Evolutionary conservation across 2,797 vertebrate genomes (phyloP), one percentile per base, ranked within the genome.

Genomic region (Myoxocephalus aenaeus): DNA sequence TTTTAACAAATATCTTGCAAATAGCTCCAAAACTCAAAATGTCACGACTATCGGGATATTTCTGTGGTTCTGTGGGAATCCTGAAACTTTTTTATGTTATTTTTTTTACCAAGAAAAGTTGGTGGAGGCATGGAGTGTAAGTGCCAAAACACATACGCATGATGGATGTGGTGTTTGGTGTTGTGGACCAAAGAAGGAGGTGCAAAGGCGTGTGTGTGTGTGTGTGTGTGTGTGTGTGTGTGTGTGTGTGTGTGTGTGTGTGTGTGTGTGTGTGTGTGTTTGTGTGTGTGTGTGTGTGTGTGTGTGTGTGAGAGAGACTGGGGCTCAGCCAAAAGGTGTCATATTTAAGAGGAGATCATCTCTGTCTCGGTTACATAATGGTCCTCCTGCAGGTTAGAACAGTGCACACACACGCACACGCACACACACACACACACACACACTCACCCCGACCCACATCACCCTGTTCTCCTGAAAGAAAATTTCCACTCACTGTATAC

Each of bases 401-500:
- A 34, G 34, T 1, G 1, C 34, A 34, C 34, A 34, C 34, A 34
- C 34, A 34, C 34, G 7, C 34, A 38, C 36, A 38, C 36, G 10
- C 9, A 38, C 36, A 38, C 36, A 10, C 36, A 9, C 36, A 38
- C 8, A 44, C 65, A 77, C 57, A 54, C 4, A 56, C 63, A 65
- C 53, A 3, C 64, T 73, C 53, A 77, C 70, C 72, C 75, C 77
- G 68, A 86, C 70, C 72, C 79, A 82, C 56, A 80, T 83, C 79
- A 51, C 70, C 56, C 44, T 38, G 66, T 59, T 62, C 76, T 71
- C 62, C 62, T 81, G 70, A 75, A 53, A 82, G 76, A 80, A 90
- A 58, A 70, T 82, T 82, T 90, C 84, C 87, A 89, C 81, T 86
- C 79, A 78, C 65, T 84, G 85, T 80, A 22, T 71, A 69, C 63